phyloP scores from a whole-genome alignment of 64 coral and sea anemone species.

The Astreopora myriophthalma region DNA sequence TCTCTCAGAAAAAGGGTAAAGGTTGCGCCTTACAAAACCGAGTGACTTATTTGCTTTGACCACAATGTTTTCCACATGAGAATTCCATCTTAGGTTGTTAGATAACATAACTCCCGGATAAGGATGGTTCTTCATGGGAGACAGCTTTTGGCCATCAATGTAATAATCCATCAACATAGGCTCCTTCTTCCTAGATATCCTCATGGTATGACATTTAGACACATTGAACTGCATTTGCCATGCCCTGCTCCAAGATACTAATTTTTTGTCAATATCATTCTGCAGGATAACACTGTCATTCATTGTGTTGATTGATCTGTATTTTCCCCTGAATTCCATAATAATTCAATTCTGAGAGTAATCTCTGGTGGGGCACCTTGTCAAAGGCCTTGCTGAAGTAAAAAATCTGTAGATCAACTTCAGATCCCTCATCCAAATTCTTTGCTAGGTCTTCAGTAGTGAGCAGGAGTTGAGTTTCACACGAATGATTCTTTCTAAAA shows the following conservation, averaged over 20 bases:
- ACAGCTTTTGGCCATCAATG: constrained; percentile 1
- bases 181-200: not conserved
- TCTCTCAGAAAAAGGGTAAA: no score
- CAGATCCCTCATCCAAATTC: not conserved
- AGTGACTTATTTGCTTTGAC: no score
- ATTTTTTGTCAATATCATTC: constrained; percentile 48
- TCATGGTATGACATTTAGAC: not conserved
- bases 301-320: not conserved
- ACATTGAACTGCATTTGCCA: no score
- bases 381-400: constrained; percentile 49
- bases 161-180: not conserved
- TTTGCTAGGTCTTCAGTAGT: constrained; percentile 29
- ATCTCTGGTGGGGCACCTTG: constrained; percentile 14
- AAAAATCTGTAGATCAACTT: constrained; percentile 4
- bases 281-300: constrained; percentile 14
- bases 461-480: constrained; percentile 23
- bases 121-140: not conserved
- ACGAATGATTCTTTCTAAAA: constrained; percentile 49
- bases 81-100: no score
- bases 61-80: no score
- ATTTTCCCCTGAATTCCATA: constrained; percentile 35
- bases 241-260: constrained; percentile 16
- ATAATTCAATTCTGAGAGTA: not conserved
- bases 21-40: no score
- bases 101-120: constrained; percentile 27